Base-by-base conservation (phyloP, 2,888 invertebrate species). In the Aleiodes testaceus region DNA sequence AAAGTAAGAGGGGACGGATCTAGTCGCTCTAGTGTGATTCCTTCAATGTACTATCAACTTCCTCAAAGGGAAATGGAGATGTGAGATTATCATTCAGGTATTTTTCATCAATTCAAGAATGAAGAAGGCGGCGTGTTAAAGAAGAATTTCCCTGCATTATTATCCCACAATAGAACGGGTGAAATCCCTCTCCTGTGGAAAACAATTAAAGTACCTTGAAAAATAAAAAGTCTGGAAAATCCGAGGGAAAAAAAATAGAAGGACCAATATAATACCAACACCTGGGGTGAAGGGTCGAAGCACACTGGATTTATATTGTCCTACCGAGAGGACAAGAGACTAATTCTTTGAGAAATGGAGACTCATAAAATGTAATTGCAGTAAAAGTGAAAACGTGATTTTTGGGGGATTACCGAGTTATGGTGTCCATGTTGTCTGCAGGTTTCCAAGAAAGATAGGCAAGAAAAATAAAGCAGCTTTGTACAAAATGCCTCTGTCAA, bases 11-110 rank as follows among this genome's bases (percentile, higher is more conserved):
- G 45, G 45, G 63, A 47, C n/a, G n/a, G 45, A 44, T 49, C 65
- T 49, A 59, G 44, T 26, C 68, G 50, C 55, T 68, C 65, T 64
- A 71, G 63, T 70, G 70, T 73, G 36, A 71, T 68, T 64, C 70
- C 73, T 67, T n/a, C 49, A 36, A 18, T 53, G 9, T 49, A n/a
- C 22, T 45, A 2, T 36, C 42, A 3, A 67, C 70, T 65, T 72
- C 74, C 75, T 67, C 59, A 55, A 67, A 47, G 55, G 66, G 16
- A 55, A 26, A 36, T 18, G 36, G 49, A 45, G 53, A 53, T 20
- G 5, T 30, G 18, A 26, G 30, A 47, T 50, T 47, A 44, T 42
- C 12, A 14, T n/a, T 59, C 36, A 3, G 4, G 1, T 26, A 36
- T 12, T n/a, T 26, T 9, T 50, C 50, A 36, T 20, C 11, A 14